Base-by-base conservation (phyloP, 1,140 invertebrate species). In the Octopus sinensis region DNA sequence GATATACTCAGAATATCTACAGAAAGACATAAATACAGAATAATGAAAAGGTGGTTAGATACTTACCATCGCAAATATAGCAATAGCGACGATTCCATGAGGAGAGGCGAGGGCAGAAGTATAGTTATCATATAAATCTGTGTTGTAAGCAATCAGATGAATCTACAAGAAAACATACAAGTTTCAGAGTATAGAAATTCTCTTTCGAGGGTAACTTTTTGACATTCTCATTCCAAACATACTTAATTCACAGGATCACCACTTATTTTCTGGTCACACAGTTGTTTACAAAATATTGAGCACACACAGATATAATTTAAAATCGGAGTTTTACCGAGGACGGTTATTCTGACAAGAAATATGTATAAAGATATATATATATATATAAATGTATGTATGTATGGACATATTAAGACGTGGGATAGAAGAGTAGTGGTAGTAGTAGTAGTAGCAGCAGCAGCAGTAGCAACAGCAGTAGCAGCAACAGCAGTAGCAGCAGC, bases 81-180 rank as follows among this genome's bases (percentile, higher is more conserved):
- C 84, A 54, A 88, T 82, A 23, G 86, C 84, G 23, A 85, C 82
- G n/a, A 87, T 76, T 0, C 87, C 87, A 71, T 85, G 84, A 12
- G 85, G 84, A 6, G 83, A 83, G 9, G 81, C 81, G 43, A 83
- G 54, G 3, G 87, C 87, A n/a, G 82, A 75, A 6, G 82, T 82
- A 12, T 84, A 12, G 78, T 88, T 86, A 6, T 77, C 71, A 81
- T 86, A 88, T 13, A 87, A 81, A 62, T 88, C 87, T 53, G 73
- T 82, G 83, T 88, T 88, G 80, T 86, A 88, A 3, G 87, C 86
- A 52, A 87, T 80, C 43, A 87, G 76, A 79, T 88, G 87, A 82
- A 88, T 85, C 87, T 88, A 85, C 13, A 82, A 84, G 17, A 71
- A 82, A 75, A 82, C 5, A 62, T 17, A 13, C 85, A 12, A 78